Evolutionary conservation across 1,140 invertebrate species (phyloP).

Genomic region (Whitmania pigra): DNA sequence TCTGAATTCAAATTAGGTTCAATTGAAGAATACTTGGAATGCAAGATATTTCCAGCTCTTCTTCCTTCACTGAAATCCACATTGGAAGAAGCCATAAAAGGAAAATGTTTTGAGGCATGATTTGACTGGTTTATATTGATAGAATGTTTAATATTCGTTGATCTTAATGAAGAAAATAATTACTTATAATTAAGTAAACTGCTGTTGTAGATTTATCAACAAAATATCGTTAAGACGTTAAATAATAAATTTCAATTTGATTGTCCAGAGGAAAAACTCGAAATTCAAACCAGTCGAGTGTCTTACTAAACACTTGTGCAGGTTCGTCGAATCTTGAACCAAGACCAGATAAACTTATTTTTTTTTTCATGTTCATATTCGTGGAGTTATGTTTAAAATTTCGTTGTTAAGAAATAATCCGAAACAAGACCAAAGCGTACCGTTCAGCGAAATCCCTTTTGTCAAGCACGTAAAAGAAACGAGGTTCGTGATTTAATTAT

Average conservation of each 20-base stretch:
- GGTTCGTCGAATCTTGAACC: slow-evolving; percentile 29
- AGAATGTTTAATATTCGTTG: too few species aligned
- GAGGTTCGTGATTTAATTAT: not conserved
- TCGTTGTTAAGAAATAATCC: slow-evolving; percentile 7
- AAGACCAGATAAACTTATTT: too few species aligned
- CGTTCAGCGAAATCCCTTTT: slow-evolving; percentile 4
- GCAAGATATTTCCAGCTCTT: slow-evolving; percentile 39
- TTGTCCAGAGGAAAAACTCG: slow-evolving; percentile 39
- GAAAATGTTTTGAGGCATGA: slow-evolving; percentile 41
- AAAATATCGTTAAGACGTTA: not conserved
- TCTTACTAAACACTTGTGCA: slow-evolving; percentile 38
- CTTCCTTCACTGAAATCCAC: slow-evolving; percentile 40
- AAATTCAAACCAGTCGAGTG: slow-evolving; percentile 41
- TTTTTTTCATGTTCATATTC: too few species aligned
- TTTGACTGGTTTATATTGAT: too few species aligned
- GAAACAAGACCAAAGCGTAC: slow-evolving; percentile 14
- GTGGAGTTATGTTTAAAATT: not conserved
- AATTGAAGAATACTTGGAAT: slow-evolving; percentile 39
- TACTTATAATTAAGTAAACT: too few species aligned
- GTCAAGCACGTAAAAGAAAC: too few species aligned
- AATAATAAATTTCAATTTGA: slow-evolving; percentile 16
- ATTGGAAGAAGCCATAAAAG: slow-evolving; percentile 38
- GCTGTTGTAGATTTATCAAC: too few species aligned
- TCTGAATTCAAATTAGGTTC: slow-evolving; percentile 30
- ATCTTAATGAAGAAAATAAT: too few species aligned